A percentile compares a stretch with the other conserved stretches of the same genome.
These are phyloP conservation scores for Idaea straminata DNA, from an alignment of 2,888 invertebrate species.

Conservation along the genomic window DNA sequence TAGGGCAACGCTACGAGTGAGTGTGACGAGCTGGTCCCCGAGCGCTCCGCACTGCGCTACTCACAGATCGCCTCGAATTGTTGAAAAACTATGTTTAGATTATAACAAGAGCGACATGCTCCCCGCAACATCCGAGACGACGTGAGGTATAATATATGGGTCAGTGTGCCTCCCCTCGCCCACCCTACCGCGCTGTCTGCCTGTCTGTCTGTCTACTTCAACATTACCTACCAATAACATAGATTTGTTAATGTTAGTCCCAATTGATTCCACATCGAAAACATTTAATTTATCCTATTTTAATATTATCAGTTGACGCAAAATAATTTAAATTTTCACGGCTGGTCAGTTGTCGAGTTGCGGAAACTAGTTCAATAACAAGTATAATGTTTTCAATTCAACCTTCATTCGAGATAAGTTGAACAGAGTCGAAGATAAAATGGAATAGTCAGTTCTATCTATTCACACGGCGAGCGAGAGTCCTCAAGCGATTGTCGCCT, in stretches of 20 bases:
- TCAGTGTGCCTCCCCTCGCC: constrained; percentile 6
- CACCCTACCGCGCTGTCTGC: neutral
- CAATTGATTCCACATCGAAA: no score
- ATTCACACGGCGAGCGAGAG: constrained; percentile 10
- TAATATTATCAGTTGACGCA: no score
- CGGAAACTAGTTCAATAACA: neutral
- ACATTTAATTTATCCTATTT: no score
- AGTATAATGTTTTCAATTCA: no score
- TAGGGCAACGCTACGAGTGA: neutral
- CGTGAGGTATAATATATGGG: constrained; percentile 12
- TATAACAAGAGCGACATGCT: constrained; percentile 4
- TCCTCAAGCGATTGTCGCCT: constrained; percentile 9
- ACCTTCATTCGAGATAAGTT: neutral
- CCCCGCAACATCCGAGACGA: constrained; percentile 7
- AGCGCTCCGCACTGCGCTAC: neutral
- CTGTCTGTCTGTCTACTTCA: neutral
- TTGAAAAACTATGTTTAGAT: constrained; percentile 4
- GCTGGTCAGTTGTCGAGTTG: neutral
- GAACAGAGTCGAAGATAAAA: neutral
- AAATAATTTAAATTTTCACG: no score
- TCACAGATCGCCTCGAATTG: neutral
- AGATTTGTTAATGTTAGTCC: no score
- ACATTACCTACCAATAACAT: neutral
- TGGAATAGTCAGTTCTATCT: constrained; percentile 8
- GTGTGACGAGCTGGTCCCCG: neutral